Evolutionary conservation across 2,113 vertebrate genomes (phyloP).

Genomic region (Hemiscyllium ocellatum): DNA sequence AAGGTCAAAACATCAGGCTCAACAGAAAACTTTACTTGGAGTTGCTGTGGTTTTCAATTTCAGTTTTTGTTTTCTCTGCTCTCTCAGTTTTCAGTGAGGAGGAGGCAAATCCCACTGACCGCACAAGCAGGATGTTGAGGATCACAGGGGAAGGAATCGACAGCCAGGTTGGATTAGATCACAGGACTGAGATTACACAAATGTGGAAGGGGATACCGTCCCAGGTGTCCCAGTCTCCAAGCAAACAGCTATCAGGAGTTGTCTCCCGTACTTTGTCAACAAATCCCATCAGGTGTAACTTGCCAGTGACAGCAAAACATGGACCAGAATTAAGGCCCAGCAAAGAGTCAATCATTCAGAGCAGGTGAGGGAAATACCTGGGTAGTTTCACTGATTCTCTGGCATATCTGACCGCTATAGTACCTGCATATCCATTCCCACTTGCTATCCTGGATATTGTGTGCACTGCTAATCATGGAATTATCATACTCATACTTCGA

Average conservation of each 20-base stretch:
- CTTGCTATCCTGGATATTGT: not conserved
- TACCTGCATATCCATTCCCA: not conserved
- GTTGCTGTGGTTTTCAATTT: not conserved
- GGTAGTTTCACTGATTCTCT: not conserved
- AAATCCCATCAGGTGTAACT: not conserved
- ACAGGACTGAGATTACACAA: not conserved
- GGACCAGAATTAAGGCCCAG: not conserved
- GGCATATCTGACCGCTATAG: not conserved
- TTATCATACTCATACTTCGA: not conserved
- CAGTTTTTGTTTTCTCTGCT: not conserved
- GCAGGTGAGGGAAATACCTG: not conserved
- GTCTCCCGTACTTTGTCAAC: not conserved
- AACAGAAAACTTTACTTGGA: not conserved
- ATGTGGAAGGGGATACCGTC: not conserved
- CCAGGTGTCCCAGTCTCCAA: not conserved
- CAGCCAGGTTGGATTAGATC: not conserved
- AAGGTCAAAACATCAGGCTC: not conserved
- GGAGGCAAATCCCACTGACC: not conserved
- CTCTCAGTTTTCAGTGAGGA: not conserved
- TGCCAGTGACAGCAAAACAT: not conserved
- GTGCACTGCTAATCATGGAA: not conserved
- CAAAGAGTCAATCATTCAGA: not conserved
- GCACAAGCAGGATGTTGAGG: not conserved
- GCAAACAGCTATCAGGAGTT: not conserved
- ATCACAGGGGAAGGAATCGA: not conserved